Evolutionary conservation across 92 coral and sea anemone species (phyloP).

Genomic region (Siderastrea siderea): DNA sequence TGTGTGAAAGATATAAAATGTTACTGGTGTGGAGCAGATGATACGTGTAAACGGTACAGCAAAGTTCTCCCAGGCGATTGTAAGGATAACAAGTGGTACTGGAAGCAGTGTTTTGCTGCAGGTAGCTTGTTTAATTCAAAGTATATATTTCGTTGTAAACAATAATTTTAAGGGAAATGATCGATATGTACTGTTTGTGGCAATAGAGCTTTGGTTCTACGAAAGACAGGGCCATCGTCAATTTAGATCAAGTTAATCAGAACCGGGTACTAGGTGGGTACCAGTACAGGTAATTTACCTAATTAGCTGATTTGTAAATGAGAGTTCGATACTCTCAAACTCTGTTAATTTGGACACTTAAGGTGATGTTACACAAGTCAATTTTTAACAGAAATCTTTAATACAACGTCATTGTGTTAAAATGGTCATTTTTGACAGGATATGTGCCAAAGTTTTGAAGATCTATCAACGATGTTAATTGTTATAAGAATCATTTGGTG

Average conservation of each 20-base stretch:
- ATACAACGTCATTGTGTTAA: too few species aligned
- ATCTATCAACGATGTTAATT: too few species aligned
- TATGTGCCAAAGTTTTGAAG: too few species aligned
- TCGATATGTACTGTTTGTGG: not conserved
- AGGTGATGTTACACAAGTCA: not conserved
- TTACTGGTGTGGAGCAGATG: slow-evolving; percentile 84
- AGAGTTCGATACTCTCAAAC: too few species aligned
- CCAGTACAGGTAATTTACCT: too few species aligned
- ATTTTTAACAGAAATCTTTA: not conserved
- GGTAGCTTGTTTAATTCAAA: slow-evolving; percentile 47
- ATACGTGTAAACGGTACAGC: slow-evolving; percentile 71
- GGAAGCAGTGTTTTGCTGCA: slow-evolving; percentile 88
- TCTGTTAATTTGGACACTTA: too few species aligned
- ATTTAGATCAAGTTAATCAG: too few species aligned
- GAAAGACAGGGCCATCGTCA: too few species aligned
- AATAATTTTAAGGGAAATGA: not conserved
- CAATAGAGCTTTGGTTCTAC: not conserved
- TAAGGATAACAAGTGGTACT: slow-evolving; percentile 89
- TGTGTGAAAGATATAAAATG: slow-evolving; percentile 82
- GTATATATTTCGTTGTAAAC: not conserved
- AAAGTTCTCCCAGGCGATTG: slow-evolving; percentile 82
- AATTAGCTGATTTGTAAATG: too few species aligned
- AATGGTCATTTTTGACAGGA: too few species aligned
- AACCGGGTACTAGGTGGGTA: too few species aligned
- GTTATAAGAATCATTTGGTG: too few species aligned